Base-by-base conservation (phyloP, 2,113 vertebrate species). In the Poeciliopsis occidentalis region DNA sequence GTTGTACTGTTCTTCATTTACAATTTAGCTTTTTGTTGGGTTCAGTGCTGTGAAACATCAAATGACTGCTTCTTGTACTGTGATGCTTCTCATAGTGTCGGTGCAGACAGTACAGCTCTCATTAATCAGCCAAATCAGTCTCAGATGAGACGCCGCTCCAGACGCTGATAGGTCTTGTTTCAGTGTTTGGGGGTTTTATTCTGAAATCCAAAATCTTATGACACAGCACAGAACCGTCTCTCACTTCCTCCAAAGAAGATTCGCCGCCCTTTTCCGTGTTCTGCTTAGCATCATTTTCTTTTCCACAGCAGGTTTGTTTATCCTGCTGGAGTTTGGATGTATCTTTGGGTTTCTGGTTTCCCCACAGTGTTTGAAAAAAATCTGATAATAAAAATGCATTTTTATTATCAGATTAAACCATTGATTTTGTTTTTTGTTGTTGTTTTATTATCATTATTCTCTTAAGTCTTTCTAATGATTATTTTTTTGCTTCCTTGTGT, bases 71-170 rank as follows among this genome's bases (percentile, higher is more conserved):
- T 32, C 66, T 67, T 70, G n/a, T 27, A 24, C 27, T 61, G 26
- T 32, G 22, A 12, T 31, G 71, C 60, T 0, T 67, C n/a, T 60
- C 64, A 7, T 44, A 31, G 34, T 24, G 29, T 65, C 68, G 30
- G 69, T 67, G 54, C 67, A 54, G 27, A 77, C 15, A 17, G 64
- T 74, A 44, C 74, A 87, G 74, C 86, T 81, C 76, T 74, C 85
- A 84, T 87, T 82, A 76, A 86, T 88, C 81, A 75, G 64, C 62
- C 51, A 64, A 76, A 80, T 81, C 68, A 87, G 72, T 67, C 4
- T 57, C 51, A n/a, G 24, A 11, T 57, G 24, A 57, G 12, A 61
- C 75, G 60, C 11, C 71, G 8, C 65, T 64, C 34, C 22, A 31
- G 79, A 71, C 3, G 6, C 60, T 69, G 63, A 26, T 65, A 63